phyloP scores from a whole-genome alignment of 2,113 vertebrate species.

The Geococcyx californianus region DNA sequence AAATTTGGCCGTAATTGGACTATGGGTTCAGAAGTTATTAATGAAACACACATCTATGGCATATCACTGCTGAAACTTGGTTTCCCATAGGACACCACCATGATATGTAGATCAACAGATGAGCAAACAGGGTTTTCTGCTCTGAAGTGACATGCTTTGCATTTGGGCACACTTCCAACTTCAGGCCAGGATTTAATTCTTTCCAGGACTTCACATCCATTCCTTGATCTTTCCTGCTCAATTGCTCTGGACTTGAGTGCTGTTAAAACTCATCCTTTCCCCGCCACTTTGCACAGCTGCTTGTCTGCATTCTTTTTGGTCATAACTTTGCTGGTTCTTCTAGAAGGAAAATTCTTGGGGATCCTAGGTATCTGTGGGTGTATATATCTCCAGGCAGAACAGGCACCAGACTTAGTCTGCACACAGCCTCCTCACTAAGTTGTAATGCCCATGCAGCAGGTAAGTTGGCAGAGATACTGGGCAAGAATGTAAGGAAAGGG shows the following conservation, averaged over 20 bases:
- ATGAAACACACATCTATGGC: background rate
- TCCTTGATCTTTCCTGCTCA: background rate
- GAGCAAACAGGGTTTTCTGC: background rate
- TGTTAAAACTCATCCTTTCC: background rate
- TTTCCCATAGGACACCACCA: background rate
- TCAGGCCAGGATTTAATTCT: background rate
- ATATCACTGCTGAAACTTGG: background rate
- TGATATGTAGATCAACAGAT: background rate
- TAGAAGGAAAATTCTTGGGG: background rate
- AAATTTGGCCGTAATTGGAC: background rate
- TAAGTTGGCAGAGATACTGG: background rate
- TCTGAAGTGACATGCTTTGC: background rate
- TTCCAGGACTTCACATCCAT: background rate
- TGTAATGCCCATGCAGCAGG: background rate
- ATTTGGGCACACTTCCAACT: background rate
- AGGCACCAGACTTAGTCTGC: background rate
- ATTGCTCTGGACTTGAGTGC: background rate
- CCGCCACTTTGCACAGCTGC: background rate
- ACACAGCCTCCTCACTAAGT: background rate
- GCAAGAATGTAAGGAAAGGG: background rate
- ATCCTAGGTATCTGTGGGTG: background rate
- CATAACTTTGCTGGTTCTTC: background rate
- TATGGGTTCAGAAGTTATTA: background rate
- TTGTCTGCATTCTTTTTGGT: background rate
- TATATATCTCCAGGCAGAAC: background rate